Percentiles rank a stretch among this genome's conserved stretches.
phyloP scores from a whole-genome alignment of 2,888 invertebrate species.

The Celastrina argiolus region DNA sequence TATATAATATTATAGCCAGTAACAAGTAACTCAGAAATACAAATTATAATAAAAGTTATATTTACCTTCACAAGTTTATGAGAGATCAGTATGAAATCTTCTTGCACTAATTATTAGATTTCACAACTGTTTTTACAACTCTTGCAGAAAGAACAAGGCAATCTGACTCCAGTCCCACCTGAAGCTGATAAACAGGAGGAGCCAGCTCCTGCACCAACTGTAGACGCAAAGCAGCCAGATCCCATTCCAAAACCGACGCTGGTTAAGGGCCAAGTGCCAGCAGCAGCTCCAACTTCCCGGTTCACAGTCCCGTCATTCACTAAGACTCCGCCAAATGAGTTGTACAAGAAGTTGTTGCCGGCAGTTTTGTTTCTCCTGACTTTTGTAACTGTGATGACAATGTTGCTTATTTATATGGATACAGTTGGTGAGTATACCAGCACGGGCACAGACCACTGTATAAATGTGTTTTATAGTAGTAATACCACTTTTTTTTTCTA shows the following conservation, averaged over 20 bases:
- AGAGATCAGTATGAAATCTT: no score
- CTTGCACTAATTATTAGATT: no score
- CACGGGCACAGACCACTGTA: no score
- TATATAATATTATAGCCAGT: no score
- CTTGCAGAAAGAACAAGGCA: neutral
- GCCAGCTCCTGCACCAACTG: conserved; percentile 34
- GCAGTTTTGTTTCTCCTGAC: conserved; percentile 85
- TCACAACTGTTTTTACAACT: neutral
- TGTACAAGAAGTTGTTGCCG: conserved; percentile 78
- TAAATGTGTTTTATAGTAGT: no score
- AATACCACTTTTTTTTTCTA: neutral
- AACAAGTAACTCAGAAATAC: no score
- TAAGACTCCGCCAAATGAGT: conserved; percentile 63
- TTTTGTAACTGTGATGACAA: conserved; percentile 88
- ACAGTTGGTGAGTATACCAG: conserved; percentile 80
- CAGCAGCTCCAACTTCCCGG: conserved; percentile 38
- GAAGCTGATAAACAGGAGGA: conserved; percentile 38
- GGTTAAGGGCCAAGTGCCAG: conserved; percentile 33
- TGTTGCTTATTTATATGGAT: conserved; percentile 88
- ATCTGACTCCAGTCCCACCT: neutral
- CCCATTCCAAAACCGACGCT: conserved; percentile 38
- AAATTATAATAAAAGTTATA: no score
- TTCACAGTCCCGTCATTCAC: conserved; percentile 53
- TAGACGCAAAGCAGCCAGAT: conserved; percentile 32
- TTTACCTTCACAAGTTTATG: no score